Base-by-base conservation (phyloP, 53 echinoderm and acorn worm species). In the Echinometra lucunter region DNA sequence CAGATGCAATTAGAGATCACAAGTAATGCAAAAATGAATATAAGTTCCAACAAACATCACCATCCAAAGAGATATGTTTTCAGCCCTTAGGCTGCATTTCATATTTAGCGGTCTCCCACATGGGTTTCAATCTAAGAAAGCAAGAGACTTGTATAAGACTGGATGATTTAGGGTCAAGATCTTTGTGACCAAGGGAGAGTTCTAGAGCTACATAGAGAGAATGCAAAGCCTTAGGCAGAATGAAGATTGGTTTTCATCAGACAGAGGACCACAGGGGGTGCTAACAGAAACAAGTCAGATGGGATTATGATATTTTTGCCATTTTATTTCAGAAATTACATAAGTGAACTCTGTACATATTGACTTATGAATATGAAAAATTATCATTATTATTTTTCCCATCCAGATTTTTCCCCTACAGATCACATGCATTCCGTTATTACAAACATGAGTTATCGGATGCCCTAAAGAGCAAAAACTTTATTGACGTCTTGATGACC, bases 31-130 rank as follows among this genome's bases (percentile, higher is more conserved):
- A 28, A n/a, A 85, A 85, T 27, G 27, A 47, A 47, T n/a, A 45
- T 8, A 49, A 30, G 28, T 47, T 44, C 81, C 34, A 16, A 6
- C 30, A 81, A 81, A 81, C 45, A 85, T 49, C 53, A 57, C 37
- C 58, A 89, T 89, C 89, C 9, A 60, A 32, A 60, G 38, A 58
- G 89, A 58, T 89, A 60, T n/a, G 37, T 35, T 89, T 89, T 58
- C 89, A 60, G 9, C 89, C 89, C 49, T 38, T 6, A 60, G 89
- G 89, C 89, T 89, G 60, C n/a, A 21, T 60, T 89, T 89, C 89
- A 89, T 40, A 47, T 89, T 89, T 58, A 60, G 91, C 37, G 70
- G 45, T 91, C 91, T 30, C 91, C 91, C 91, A 91, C 91, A n/a
- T 91, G 70, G 91, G 91, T 91, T 44, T 89, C 60, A 57, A 58